Evolutionary conservation across 1,140 invertebrate species (phyloP).

Genomic region (Micrasema minimum): DNA sequence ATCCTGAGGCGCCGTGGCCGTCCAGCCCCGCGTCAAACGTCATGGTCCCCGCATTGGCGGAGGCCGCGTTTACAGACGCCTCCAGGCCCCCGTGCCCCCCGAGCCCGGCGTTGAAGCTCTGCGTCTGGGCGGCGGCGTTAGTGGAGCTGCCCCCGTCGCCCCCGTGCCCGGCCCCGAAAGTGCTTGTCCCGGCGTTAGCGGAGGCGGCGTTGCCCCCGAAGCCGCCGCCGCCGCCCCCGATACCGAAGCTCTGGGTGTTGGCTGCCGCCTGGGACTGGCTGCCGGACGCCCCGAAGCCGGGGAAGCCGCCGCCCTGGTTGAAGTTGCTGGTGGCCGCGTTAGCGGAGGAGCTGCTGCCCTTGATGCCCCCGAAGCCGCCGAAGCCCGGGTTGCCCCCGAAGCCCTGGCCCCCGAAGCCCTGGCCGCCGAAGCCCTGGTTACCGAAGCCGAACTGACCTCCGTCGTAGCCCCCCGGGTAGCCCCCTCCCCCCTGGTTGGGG

Average conservation of each 20-base stretch:
- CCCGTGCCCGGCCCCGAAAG: constrained; percentile 8
- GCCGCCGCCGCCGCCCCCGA: constrained; percentile 21
- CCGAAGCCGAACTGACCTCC: constrained; percentile 27
- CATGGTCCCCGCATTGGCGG: constrained; percentile 31
- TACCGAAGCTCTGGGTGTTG: constrained; percentile 38
- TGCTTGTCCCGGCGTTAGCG: constrained; percentile 33
- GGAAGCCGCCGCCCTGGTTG: constrained; percentile 39
- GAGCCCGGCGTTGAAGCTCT: constrained; percentile 23
- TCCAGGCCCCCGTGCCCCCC: constrained; percentile 32
- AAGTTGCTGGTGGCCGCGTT: constrained; percentile 39
- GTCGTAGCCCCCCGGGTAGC: constrained; percentile 30
- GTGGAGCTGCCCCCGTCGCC: constrained; percentile 12
- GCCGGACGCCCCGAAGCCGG: constrained; percentile 24
- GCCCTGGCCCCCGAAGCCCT: constrained; percentile 14
- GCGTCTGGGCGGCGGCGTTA: constrained; percentile 41
- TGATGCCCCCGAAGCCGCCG: constrained; percentile 28
- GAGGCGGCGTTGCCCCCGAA: constrained; percentile 29
- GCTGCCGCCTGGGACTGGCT: constrained; percentile 33
- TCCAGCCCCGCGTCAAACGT: constrained; percentile 16
- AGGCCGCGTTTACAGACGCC: constrained; percentile 26
- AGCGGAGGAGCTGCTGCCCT: constrained; percentile 36
- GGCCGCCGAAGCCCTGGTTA: constrained; percentile 15
- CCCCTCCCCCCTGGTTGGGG: constrained; percentile 20
- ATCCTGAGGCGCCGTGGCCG: constrained; percentile 19
- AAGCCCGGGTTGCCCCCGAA: constrained; percentile 25